Evolutionary conservation across 2,797 vertebrate species (phyloP).

Genomic region (Cyprinella venusta): DNA sequence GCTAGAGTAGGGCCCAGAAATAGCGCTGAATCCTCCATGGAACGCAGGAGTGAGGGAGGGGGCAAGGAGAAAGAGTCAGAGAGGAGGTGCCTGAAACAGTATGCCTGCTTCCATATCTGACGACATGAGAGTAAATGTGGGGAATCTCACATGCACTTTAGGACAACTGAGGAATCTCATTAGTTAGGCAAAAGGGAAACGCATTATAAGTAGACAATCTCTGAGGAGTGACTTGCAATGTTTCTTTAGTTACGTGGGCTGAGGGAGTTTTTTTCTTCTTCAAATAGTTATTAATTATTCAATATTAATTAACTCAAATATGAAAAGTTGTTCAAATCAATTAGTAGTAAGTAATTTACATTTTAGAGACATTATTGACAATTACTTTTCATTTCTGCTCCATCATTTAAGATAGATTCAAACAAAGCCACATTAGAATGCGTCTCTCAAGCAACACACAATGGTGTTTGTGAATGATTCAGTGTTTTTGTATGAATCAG

Average conservation of each 20-base stretch:
- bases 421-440: background rate
- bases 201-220: slow-evolving; percentile 15
- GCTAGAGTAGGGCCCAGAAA: slow-evolving; percentile 62
- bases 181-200: background rate
- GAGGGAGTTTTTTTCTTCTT: background rate
- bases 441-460: background rate
- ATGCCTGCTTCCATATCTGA: slow-evolving; percentile 36
- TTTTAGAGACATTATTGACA: background rate
- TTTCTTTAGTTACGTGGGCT: background rate
- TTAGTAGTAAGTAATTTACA: background rate
- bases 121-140: slow-evolving; percentile 21
- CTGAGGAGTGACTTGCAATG: background rate
- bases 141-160: slow-evolving; percentile 30
- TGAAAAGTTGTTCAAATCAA: background rate
- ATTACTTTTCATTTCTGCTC: background rate
- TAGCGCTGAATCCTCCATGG: slow-evolving; percentile 55
- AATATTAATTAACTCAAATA: background rate
- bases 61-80: background rate
- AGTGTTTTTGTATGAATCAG: background rate
- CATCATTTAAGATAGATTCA: background rate
- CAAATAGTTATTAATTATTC: background rate
- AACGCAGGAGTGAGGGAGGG: slow-evolving; percentile 35
- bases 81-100: slow-evolving; percentile 27
- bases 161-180: slow-evolving; percentile 30
- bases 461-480: background rate